Evolutionary conservation across 2,888 invertebrate genomes (phyloP), one percentile per base, ranked within the genome.

Genomic region (Orthosia gracilis): DNA sequence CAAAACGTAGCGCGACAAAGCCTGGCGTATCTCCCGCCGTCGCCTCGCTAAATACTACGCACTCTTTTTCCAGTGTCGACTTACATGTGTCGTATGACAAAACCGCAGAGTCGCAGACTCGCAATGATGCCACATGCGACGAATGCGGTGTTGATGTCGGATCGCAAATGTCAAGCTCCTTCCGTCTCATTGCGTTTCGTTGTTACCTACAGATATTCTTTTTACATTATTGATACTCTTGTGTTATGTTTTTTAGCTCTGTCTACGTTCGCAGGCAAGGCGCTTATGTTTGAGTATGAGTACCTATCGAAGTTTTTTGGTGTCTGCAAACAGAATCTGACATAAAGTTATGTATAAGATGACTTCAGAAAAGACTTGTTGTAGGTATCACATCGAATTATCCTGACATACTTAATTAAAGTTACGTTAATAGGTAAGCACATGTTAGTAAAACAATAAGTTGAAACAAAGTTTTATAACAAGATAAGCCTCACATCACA

Each of bases 1-100:
- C 95, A 95, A 95, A 94, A 92, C 90, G 88, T 85, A 86, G 90
- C 78, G 68, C 76, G 88, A 94, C 94, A 94, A 94, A 92, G 90
- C 86, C 80, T 83, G 76, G 80, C 84, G 85, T 89, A 91, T 89
- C 87, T 89, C 88, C 66, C 66, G 83, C 57, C 73, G 64, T 45
- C 80, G 45, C 26, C 65, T 57, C 64, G 66, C 59, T 82, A 82
- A 87, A 89, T 88, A 85, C 86, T 82, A 88, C 87, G 88, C 82
- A 73, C 77, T 72, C 82, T 84, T 86, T 82, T 73, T 73, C 70
- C 73, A 84, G 77, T 70, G 77, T 75, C 82, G 59, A 50, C 54
- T 83, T 82, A 82, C 78, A 67, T 78, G 87, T 85, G 80, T 87
- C 81, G 76, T 81, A 78, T 85, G 78, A 85, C 74, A 81, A 85